Conservation (phyloP, 2,113 vertebrate species). For the Smithornis capensis region DNA sequence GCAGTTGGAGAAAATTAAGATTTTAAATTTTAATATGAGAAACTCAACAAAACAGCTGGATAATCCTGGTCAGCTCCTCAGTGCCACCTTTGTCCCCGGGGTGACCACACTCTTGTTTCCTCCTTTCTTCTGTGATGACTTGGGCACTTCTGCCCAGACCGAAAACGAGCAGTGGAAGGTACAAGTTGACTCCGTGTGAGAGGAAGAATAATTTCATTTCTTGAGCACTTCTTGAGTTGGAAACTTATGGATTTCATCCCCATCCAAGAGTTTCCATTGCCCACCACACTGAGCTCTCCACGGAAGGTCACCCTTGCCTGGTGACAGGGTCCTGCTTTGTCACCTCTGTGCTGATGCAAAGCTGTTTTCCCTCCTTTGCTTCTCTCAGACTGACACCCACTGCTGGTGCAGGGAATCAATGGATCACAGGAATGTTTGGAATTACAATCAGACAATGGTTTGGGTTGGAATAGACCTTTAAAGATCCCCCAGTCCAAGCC, state of each 20-base stretch:
- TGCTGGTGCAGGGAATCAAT: neutral
- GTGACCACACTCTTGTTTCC: too few relatives aligned
- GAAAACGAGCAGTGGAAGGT: too few relatives aligned
- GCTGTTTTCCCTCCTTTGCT: neutral
- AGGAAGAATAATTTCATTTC: neutral
- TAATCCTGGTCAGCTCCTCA: too few relatives aligned
- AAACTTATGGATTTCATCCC: neutral
- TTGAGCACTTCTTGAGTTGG: neutral
- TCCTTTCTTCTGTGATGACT: too few relatives aligned
- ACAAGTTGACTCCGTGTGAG: neutral
- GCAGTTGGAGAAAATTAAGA: neutral
- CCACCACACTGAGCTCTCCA: neutral
- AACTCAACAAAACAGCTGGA: too few relatives aligned
- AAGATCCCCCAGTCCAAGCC: neutral
- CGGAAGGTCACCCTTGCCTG: neutral
- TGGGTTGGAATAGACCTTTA: neutral
- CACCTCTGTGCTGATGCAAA: neutral
- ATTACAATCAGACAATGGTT: accelerated
- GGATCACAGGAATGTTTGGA: neutral
- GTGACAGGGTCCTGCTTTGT: neutral
- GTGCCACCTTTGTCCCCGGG: too few relatives aligned
- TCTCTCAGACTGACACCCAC: neutral
- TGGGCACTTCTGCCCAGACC: too few relatives aligned
- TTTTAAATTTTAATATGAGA: too few relatives aligned
- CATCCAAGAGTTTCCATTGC: neutral